phyloP scores from a whole-genome alignment of 2,113 vertebrate genomes.

The Cacatua alba region DNA sequence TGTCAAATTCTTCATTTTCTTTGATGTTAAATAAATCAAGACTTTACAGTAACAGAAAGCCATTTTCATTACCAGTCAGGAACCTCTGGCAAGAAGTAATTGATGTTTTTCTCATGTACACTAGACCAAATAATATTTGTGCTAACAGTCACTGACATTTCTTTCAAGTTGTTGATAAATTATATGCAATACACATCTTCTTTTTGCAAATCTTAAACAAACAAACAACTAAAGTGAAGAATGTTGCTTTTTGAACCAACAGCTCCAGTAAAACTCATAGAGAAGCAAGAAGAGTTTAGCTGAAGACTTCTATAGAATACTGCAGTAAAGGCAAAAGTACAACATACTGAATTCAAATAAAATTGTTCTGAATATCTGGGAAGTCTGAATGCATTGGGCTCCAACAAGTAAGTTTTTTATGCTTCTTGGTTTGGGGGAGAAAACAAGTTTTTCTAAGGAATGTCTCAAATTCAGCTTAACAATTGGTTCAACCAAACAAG shows the following conservation, averaged over 20 bases:
- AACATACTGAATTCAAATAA: background rate
- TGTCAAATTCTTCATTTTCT: background rate
- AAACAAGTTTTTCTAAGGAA: background rate
- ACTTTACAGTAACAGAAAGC: background rate
- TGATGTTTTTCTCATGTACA: background rate
- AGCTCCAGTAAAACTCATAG: background rate
- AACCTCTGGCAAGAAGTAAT: background rate
- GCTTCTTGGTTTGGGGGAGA: background rate
- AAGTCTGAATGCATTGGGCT: background rate
- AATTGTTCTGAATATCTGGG: background rate
- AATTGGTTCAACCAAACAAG: background rate
- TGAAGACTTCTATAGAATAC: background rate
- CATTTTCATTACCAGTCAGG: background rate
- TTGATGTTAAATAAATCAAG: background rate
- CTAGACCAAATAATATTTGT: background rate
- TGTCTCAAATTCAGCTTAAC: background rate
- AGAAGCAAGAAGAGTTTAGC: background rate
- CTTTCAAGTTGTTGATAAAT: background rate
- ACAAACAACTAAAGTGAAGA: background rate
- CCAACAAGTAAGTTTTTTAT: background rate
- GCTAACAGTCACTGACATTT: background rate
- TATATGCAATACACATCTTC: background rate
- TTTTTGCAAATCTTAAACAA: background rate
- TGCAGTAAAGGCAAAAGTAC: background rate
- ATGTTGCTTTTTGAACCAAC: background rate